Conservation (phyloP, 2,113 vertebrate species). For the Ceyx cyanopectus region DNA sequence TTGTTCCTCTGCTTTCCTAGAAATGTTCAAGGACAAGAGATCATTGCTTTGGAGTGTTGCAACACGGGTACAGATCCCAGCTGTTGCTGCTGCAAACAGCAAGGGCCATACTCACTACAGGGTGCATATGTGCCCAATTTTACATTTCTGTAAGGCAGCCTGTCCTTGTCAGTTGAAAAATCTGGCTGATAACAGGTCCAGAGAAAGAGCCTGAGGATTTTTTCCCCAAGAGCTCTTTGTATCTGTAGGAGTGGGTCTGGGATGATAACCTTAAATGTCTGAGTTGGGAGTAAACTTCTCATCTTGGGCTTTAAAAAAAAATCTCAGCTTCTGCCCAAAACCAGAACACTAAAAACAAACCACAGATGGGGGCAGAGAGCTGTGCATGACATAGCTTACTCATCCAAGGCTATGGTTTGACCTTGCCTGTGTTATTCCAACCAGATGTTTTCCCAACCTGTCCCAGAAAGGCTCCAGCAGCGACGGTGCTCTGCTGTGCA, state of each 20-base stretch:
- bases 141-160: neutral
- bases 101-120: neutral
- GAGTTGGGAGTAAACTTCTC: neutral
- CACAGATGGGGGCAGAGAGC: neutral
- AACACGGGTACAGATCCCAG: accelerated
- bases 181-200: neutral
- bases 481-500: neutral
- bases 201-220: neutral
- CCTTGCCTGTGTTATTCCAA: neutral
- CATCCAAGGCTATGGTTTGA: neutral
- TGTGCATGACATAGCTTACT: neutral
- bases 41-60: neutral
- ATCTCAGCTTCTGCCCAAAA: neutral
- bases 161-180: neutral
- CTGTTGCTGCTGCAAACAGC: neutral
- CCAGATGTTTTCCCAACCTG: neutral
- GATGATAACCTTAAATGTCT: neutral
- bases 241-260: neutral
- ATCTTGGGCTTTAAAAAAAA: neutral
- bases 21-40: neutral
- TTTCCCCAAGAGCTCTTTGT: neutral
- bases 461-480: neutral
- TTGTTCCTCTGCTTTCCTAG: neutral
- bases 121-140: neutral
- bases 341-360: neutral